phyloP scores from a whole-genome alignment of 2,888 invertebrate genomes.

The Quadriops clusia region DNA sequence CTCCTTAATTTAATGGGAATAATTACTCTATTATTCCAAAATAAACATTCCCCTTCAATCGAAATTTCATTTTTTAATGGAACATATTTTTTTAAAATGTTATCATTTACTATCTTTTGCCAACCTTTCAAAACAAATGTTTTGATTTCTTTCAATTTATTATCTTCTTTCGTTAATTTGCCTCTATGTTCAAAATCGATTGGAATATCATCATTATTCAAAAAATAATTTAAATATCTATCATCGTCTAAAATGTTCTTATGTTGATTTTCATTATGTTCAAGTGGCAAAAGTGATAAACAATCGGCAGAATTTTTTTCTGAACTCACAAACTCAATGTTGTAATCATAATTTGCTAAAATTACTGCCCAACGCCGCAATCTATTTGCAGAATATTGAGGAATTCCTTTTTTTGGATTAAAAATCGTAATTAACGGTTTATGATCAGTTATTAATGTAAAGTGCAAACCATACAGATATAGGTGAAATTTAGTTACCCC shows the following conservation, averaged over 20 bases:
- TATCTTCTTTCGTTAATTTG: no score
- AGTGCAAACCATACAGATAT: constrained; percentile 27
- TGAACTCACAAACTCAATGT: constrained; percentile 16
- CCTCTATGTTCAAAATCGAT: no score
- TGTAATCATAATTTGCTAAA: constrained; percentile 17
- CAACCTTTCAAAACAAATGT: no score
- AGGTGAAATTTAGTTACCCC: constrained; percentile 27
- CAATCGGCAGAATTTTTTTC: constrained; percentile 17
- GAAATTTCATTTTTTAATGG: neutral
- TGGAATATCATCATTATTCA: no score
- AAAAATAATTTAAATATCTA: no score
- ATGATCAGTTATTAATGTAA: constrained; percentile 26
- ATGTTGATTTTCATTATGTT: no score
- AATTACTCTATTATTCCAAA: constrained; percentile 7
- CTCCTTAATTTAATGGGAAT: constrained; percentile 10
- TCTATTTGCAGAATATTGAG: constrained; percentile 23
- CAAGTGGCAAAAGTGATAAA: constrained; percentile 16
- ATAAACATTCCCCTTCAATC: constrained; percentile 3
- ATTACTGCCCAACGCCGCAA: constrained; percentile 16
- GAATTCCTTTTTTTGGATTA: constrained; percentile 23
- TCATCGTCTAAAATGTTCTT: no score
- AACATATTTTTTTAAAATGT: constrained; percentile 4
- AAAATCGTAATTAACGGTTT: constrained; percentile 24
- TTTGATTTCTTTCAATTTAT: constrained; percentile 4
- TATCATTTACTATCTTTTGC: no score